Evolutionary conservation across 2,113 vertebrate species (phyloP), one percentile per base, ranked within the genome.

Genomic region (Tyto alba): DNA sequence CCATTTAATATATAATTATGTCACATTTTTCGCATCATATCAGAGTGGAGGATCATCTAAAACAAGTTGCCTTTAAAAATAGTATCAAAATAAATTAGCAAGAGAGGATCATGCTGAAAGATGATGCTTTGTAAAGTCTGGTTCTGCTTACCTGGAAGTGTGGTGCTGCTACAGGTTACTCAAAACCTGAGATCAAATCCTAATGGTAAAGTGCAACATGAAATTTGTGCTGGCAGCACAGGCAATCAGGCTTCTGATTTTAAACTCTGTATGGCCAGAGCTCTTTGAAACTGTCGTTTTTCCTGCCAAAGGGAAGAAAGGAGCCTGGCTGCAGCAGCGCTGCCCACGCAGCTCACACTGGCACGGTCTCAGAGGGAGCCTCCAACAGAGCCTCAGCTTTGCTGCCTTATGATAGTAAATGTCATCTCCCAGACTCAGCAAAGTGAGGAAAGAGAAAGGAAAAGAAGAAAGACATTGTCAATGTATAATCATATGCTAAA

Each of bases 231-330:
- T 32, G 91, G 83, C 57, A 79, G 88, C 82, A 75, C 36, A n/a
- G 83, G 27, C 86, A n/a, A 27, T 20, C 10, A 83, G 94, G 38
- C 29, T 59, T 16, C 41, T 59, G 81, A 48, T 89, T 84, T 94
- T 59, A 67, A 88, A 20, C 21, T 82, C 36, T 45, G 32, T 72
- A 20, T 60, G 27, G 43, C 78, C 63, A 45, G 66, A 81, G 71
- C 34, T 90, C 40, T 96, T 90, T 95, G 87, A 88, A 90, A 62
- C 43, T 67, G 71, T 81, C 93, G 69, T 96, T 48, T 81, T 48
- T 89, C 27, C 17, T 40, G 53, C 15, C 79, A 60, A 88, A 75
- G 72, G 71, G 92, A 41, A 89, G 71, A 53, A 76, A 57, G 30
- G 34, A 64, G 91, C 85, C 45, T 59, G 25, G 36, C 68, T 68